Percentiles rank a stretch among this genome's conserved stretches.
phyloP scores from a whole-genome alignment of 2,888 invertebrate genomes.

The Ornithoptera priamus region DNA sequence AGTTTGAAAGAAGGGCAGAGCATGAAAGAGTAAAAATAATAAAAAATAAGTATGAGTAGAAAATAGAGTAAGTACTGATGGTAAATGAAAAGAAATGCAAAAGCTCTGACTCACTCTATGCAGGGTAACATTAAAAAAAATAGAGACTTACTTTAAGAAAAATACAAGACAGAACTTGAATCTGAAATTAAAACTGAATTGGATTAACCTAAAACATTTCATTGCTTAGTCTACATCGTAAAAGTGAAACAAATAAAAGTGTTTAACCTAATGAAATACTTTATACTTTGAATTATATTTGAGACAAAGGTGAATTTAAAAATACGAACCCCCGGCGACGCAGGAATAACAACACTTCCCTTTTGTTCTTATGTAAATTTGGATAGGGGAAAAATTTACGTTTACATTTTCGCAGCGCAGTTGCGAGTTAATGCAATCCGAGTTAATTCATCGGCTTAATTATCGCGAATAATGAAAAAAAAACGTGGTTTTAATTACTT shows the following conservation, averaged over 20 bases:
- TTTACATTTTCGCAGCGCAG: conserved; percentile 16
- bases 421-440: conserved; percentile 17
- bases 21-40: too few species aligned
- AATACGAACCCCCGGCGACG: conserved; percentile 1
- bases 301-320: conserved; percentile 10
- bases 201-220: too few species aligned
- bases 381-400: conserved; percentile 14
- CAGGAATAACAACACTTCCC: conserved; percentile 5
- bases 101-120: too few species aligned
- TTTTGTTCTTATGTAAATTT: conserved; percentile 21
- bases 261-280: conserved; percentile 1
- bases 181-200: too few species aligned
- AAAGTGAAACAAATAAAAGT: background rate
- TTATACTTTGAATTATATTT: background rate
- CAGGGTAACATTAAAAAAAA: too few species aligned
- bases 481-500: background rate
- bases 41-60: too few species aligned
- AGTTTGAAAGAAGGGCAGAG: too few species aligned
- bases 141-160: too few species aligned
- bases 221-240: background rate
- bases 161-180: too few species aligned
- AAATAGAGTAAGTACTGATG: too few species aligned
- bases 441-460: conserved; percentile 13
- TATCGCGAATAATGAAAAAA: background rate
- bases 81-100: too few species aligned